These are phyloP conservation scores for Coenonympha arcania DNA, from an alignment of 2,888 invertebrate species.

Conservation along the genomic window DNA sequence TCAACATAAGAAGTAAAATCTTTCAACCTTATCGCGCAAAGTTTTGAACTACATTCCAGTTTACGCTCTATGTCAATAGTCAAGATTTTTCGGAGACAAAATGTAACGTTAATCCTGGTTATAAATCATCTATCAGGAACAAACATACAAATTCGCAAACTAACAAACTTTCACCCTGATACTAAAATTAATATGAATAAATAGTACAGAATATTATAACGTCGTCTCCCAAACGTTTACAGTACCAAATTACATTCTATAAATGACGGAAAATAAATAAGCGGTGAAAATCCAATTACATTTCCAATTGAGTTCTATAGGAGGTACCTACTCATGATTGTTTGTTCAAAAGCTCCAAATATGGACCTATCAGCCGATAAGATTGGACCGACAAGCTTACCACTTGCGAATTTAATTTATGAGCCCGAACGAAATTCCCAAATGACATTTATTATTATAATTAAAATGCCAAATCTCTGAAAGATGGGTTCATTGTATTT, in stretches of 20 bases:
- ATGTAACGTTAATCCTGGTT: too few species aligned
- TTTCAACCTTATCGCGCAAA: too few species aligned
- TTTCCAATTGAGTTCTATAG: conserved; percentile 12
- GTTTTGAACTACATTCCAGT: too few species aligned
- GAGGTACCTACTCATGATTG: neutral
- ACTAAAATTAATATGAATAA: too few species aligned
- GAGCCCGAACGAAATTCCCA: neutral
- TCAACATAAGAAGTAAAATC: too few species aligned
- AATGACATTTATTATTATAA: neutral
- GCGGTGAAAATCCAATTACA: conserved; percentile 16
- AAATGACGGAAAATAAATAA: conserved; percentile 10
- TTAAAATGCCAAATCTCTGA: neutral
- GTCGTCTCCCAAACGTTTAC: neutral
- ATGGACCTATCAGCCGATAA: neutral
- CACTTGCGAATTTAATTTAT: neutral
- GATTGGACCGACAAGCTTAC: neutral
- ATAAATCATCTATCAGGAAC: too few species aligned
- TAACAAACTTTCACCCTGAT: too few species aligned
- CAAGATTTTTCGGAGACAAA: too few species aligned
- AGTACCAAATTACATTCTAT: neutral
- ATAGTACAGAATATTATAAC: neutral
- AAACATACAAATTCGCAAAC: too few species aligned
- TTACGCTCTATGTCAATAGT: too few species aligned
- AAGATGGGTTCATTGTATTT: too few species aligned
- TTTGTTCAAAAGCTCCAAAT: conserved; percentile 1